Evolutionary conservation across 2,888 invertebrate species (phyloP).

Genomic region (Drosophila nr. perissopoda): DNA sequence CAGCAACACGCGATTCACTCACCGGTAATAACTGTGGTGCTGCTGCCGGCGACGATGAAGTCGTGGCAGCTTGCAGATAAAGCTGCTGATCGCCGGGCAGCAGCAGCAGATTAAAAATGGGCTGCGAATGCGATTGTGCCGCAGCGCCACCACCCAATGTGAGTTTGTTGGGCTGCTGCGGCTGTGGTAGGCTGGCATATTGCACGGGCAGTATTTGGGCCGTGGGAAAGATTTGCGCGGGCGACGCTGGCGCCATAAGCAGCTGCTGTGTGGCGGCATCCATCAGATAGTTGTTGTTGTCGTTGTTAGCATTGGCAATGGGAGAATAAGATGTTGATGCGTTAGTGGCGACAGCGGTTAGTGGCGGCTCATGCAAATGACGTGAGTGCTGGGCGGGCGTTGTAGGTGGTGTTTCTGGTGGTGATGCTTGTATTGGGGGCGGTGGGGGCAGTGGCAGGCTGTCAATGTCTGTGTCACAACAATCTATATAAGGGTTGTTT

Average conservation of each 20-base stretch:
- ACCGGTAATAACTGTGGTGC: slow-evolving; percentile 81
- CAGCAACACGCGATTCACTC: slow-evolving; percentile 80
- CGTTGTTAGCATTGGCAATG: slow-evolving; percentile 55
- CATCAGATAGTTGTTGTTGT: slow-evolving; percentile 55
- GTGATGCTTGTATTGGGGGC: slow-evolving; percentile 52
- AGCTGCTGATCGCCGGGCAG: slow-evolving; percentile 73
- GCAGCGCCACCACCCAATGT: slow-evolving; percentile 47
- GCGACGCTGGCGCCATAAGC: slow-evolving; percentile 67
- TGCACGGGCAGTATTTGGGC: slow-evolving; percentile 85
- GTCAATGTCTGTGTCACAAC: slow-evolving; percentile 76
- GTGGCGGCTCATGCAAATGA: slow-evolving; percentile 74
- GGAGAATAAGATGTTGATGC: slow-evolving; percentile 77
- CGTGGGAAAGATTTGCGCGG: slow-evolving; percentile 84
- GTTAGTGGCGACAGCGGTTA: slow-evolving; percentile 76
- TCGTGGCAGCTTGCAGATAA: slow-evolving; percentile 60
- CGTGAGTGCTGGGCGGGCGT: slow-evolving; percentile 47
- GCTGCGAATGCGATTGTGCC: slow-evolving; percentile 36
- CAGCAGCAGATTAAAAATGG: slow-evolving; percentile 76
- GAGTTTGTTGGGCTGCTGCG: slow-evolving; percentile 82
- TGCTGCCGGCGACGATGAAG: slow-evolving; percentile 48
- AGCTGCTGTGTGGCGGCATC: slow-evolving; percentile 59
- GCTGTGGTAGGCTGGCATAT: slow-evolving; percentile 84
- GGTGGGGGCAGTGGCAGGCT: slow-evolving; percentile 74
- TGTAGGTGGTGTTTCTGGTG: slow-evolving; percentile 35
- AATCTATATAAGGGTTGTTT: slow-evolving; percentile 83